These are phyloP conservation scores for Neoaliturus tenellus DNA, from an alignment of 2,888 invertebrate species.

Conservation along the genomic window DNA sequence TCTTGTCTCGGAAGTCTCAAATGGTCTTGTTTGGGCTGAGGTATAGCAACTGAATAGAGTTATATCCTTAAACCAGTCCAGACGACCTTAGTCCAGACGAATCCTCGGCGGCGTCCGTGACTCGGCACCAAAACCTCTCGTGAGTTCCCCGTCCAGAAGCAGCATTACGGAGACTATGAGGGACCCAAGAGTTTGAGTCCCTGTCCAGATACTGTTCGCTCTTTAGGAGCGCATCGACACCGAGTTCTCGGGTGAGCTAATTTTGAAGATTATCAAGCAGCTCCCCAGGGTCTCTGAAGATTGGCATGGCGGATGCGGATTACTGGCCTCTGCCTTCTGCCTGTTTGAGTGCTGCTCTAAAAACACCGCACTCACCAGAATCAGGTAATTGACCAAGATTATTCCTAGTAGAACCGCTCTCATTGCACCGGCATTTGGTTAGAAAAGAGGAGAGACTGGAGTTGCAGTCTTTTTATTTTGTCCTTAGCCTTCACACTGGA, in stretches of 20 bases:
- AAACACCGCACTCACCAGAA: constrained; percentile 42
- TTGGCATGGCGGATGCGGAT: constrained; percentile 62
- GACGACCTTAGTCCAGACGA: constrained; percentile 58
- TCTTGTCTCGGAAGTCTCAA: constrained; percentile 28
- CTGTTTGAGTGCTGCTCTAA: constrained; percentile 53
- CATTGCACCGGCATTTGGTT: too few species aligned
- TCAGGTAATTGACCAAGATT: constrained; percentile 55
- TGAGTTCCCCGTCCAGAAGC: constrained; percentile 61
- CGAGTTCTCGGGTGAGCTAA: constrained; percentile 53
- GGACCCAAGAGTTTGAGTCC: constrained; percentile 52
- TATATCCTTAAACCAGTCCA: too few species aligned
- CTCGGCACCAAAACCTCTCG: constrained; percentile 24
- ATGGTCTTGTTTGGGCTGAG: constrained; percentile 57
- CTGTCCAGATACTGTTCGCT: constrained; percentile 62
- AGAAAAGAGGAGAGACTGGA: constrained; percentile 59
- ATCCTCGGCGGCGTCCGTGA: too few species aligned
- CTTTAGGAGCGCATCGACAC: constrained; percentile 58
- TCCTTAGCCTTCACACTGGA: too few species aligned
- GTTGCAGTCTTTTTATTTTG: constrained; percentile 56
- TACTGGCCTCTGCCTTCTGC: constrained; percentile 38
- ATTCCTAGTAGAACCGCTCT: neutral
- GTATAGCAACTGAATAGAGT: constrained; percentile 57
- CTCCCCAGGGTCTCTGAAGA: constrained; percentile 58
- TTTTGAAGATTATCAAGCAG: constrained; percentile 58
- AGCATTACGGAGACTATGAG: constrained; percentile 55